Base-by-base conservation (phyloP, 1,140 invertebrate species). In the Drosophila albomicans region DNA sequence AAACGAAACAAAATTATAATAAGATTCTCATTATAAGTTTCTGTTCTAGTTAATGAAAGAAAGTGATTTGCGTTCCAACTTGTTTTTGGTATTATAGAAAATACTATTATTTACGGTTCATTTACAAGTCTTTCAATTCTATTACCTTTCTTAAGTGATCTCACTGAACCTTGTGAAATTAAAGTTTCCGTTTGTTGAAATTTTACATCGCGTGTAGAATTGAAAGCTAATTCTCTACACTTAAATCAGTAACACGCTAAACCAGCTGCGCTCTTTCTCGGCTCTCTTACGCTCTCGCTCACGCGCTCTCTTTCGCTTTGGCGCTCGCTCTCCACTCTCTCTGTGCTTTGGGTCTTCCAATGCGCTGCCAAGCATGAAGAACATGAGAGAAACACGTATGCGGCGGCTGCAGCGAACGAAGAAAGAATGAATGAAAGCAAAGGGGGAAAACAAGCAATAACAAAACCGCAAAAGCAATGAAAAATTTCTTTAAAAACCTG, bases 391-490 rank as follows among this genome's bases (percentile, higher is more conserved):
- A 48, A 25, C 20, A n/a, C 56, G n/a, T 32, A 5, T 49, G 48
- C 8, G 48, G 63, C 16, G 45, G 35, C 32, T 46, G 64, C 71
- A 82, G 43, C 41, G 15, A 35, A 38, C 45, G 61, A 49, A 58
- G 59, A 51, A 71, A 49, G 30, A 41, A 54, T 66, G 48, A 62
- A 71, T 46, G 52, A 35, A 38, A 52, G 15, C 7, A 15, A 32
- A 51, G 13, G 46, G 58, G 45, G 51, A 78, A 66, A 77, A 62
- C 74, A 57, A 70, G 45, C 59, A 45, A 52, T 48, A 49, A 76
- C 45, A 74, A 61, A 75, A 74, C 84, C 78, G 61, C 69, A 75
- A 75, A 20, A 66, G 51, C 43, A 67, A 48, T 73, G 70, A 81
- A 71, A 71, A 65, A 78, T 67, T 66, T 69, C 71, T 25, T 25